A percentile compares a stretch with the other conserved stretches of the same genome.
phyloP scores from a whole-genome alignment of 2,888 invertebrate genomes.

The Xylota sylvarum region DNA sequence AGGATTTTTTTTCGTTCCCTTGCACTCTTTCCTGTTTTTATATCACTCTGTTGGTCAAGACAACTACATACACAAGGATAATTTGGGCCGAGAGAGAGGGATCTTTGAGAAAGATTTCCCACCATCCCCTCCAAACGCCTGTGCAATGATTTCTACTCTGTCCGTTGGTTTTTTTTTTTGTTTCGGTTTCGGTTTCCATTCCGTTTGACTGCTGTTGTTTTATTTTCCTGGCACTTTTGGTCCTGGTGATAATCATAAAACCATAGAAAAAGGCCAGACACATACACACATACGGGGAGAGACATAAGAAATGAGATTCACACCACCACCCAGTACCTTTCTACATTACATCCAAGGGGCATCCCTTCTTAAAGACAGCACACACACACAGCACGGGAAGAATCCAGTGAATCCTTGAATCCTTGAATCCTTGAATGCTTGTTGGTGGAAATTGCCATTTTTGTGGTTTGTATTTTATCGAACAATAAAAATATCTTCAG shows the following conservation, averaged over 20 bases:
- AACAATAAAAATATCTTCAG: slow-evolving; percentile 71
- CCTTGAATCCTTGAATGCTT: slow-evolving; percentile 34
- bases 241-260: slow-evolving; percentile 67
- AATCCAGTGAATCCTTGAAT: slow-evolving; percentile 7
- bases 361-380: slow-evolving; percentile 42
- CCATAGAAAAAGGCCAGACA: slow-evolving; percentile 46
- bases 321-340: neutral
- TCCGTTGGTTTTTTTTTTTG: too few species aligned
- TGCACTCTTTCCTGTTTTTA: slow-evolving; percentile 22
- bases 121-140: neutral
- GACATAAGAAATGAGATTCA: slow-evolving; percentile 21
- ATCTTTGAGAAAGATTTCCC: slow-evolving; percentile 7
- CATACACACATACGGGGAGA: neutral
- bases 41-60: slow-evolving; percentile 38
- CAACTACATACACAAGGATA: slow-evolving; percentile 11
- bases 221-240: slow-evolving; percentile 62
- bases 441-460: slow-evolving; percentile 48
- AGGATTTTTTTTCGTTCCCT: neutral
- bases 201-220: slow-evolving; percentile 54
- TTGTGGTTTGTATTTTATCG: slow-evolving; percentile 59
- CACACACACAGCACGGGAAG: neutral
- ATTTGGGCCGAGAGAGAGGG: neutral
- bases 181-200: slow-evolving; percentile 35
- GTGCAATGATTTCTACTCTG: slow-evolving; percentile 28
- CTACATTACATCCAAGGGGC: slow-evolving; percentile 16